Percentiles rank a stretch among this genome's conserved stretches.
Evolutionary conservation across 2,888 invertebrate genomes (phyloP).

Genomic region (Nomada flava): DNA sequence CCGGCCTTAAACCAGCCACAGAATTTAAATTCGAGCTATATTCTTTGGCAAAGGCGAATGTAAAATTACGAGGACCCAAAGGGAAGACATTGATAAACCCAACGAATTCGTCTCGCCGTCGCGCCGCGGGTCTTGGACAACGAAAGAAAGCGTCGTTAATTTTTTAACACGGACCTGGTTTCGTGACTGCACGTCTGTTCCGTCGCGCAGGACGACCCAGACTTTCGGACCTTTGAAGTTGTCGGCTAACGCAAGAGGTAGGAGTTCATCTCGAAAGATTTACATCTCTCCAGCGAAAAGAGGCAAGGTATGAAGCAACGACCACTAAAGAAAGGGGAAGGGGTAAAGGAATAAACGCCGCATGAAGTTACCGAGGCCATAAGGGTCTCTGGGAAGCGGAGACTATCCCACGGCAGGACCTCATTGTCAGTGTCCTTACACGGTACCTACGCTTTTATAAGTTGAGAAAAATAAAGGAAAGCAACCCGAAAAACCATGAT

Average conservation of each 20-base stretch:
- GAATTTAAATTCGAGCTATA: too few species aligned
- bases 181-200: conserved; percentile 28
- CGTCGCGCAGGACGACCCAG: conserved; percentile 20
- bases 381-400: conserved; percentile 62
- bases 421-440: conserved; percentile 48
- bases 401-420: conserved; percentile 66
- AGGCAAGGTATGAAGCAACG: conserved; percentile 40
- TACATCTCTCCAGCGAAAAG: conserved; percentile 57
- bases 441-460: conserved; percentile 36
- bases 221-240: conserved; percentile 58
- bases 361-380: conserved; percentile 59
- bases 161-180: conserved; percentile 26
- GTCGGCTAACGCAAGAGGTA: conserved; percentile 54
- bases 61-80: neutral
- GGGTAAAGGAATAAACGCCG: conserved; percentile 57
- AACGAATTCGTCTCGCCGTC: neutral
- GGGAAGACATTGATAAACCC: conserved; percentile 1
- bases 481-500: too few species aligned
- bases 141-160: conserved; percentile 41
- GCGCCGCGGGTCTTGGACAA: neutral
- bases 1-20: too few species aligned
- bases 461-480: conserved; percentile 63
- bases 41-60: neutral
- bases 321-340: conserved; percentile 7
- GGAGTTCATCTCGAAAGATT: conserved; percentile 65